phyloP scores from a whole-genome alignment of 2,797 vertebrate genomes.

The Sebastiscus tertius region DNA sequence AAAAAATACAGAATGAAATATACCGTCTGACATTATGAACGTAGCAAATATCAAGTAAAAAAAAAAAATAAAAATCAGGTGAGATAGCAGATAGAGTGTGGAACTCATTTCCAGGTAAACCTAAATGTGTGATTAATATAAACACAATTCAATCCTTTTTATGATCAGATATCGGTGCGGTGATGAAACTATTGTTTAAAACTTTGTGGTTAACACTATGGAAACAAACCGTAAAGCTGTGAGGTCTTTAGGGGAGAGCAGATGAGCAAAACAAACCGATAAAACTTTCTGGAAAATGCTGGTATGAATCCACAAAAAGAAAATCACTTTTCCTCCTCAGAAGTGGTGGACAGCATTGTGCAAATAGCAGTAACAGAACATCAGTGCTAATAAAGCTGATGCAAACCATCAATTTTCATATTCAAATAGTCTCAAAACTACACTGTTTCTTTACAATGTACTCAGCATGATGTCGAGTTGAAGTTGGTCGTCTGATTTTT shows the following conservation, averaged over 20 bases:
- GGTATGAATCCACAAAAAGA: constrained; percentile 37
- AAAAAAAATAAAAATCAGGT: constrained; percentile 4
- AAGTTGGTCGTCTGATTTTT: constrained; percentile 55
- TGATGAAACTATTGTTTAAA: constrained; percentile 5
- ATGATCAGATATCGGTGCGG: constrained; percentile 11
- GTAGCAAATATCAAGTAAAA: constrained; percentile 4
- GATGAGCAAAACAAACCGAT: background rate
- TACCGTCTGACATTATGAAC: constrained; percentile 12
- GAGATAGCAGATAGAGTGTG: constrained; percentile 10
- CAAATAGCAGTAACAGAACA: constrained; percentile 72
- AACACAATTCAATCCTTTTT: constrained; percentile 5
- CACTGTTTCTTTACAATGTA: background rate
- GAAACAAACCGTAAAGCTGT: constrained; percentile 30
- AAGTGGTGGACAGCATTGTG: constrained; percentile 56
- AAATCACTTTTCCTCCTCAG: background rate
- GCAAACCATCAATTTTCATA: constrained; percentile 32
- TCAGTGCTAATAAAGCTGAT: constrained; percentile 46
- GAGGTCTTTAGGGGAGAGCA: background rate
- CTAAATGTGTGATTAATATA: background rate
- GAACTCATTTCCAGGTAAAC: constrained; percentile 4
- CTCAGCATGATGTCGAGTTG: constrained; percentile 13
- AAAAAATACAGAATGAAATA: constrained; percentile 35
- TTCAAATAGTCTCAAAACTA: constrained; percentile 19
- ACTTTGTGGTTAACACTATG: background rate
- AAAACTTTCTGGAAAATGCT: constrained; percentile 44